Evolutionary conservation across 30 jellyfish, hydroid and myxozoan genomes (phyloP).

Genomic region (Haliclystus octoradiatus): DNA sequence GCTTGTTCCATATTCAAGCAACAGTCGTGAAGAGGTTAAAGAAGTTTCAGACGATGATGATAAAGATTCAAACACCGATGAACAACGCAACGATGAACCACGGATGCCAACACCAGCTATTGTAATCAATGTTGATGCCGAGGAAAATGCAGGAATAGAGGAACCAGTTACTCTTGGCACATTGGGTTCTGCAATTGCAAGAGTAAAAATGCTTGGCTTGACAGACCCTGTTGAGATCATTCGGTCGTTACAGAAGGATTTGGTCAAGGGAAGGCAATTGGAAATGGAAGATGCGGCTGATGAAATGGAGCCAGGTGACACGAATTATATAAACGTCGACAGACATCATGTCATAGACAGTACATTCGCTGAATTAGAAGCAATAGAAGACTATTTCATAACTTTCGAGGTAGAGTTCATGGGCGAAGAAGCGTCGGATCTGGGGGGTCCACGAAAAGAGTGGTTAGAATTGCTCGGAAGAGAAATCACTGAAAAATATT

Average conservation of each 20-base stretch:
- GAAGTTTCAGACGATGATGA: no score
- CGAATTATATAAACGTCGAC: constrained; percentile 26
- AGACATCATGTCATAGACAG: constrained; percentile 11
- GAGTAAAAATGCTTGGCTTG: constrained; percentile 2
- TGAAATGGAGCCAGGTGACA: constrained; percentile 15
- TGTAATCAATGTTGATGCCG: no score
- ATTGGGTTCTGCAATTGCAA: no score
- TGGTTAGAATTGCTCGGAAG: constrained; percentile 21
- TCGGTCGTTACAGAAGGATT: constrained; percentile 13
- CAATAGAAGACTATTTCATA: constrained; percentile 9
- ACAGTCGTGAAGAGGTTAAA: no score
- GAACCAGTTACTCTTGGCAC: no score
- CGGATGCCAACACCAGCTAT: no score
- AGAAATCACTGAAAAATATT: constrained; percentile 16
- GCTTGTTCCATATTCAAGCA: no score
- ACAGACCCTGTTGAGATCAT: constrained; percentile 19
- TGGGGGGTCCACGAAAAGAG: constrained; percentile 44
- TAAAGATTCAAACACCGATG: no score
- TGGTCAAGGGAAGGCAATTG: constrained; percentile 24
- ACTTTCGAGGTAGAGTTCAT: constrained; percentile 23
- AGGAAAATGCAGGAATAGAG: no score
- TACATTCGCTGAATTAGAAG: constrained; percentile 24
- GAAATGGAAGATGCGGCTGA: constrained; percentile 6
- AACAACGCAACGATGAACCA: no score
- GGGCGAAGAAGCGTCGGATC: constrained; percentile 36